phyloP scores from a whole-genome alignment of 2,888 invertebrate species.

The Saturnia pavonia region DNA sequence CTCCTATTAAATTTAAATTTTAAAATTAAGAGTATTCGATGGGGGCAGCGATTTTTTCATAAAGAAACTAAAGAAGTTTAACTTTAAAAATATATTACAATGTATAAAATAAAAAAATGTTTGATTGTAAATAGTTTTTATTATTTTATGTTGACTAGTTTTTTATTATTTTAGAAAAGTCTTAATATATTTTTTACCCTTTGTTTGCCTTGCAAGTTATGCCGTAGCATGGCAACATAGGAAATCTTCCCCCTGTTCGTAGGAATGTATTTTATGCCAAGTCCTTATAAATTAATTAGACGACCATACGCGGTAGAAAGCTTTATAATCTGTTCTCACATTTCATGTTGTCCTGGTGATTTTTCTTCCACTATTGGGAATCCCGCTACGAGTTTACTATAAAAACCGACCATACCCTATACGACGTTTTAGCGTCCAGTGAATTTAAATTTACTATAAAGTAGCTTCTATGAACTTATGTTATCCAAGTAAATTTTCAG shows the following conservation, averaged over 20 bases:
- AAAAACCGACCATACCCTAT: not conserved
- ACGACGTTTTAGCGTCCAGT: not conserved
- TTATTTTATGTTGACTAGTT: no score
- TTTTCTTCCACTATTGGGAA: not conserved
- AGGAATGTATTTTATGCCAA: not conserved
- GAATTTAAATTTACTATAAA: not conserved
- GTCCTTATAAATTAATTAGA: not conserved
- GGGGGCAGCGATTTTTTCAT: no score
- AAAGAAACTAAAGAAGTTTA: no score
- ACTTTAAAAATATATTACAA: no score
- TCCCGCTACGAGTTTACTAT: conserved; percentile 2
- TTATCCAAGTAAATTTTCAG: not conserved
- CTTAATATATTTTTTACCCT: not conserved
- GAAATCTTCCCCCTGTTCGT: not conserved
- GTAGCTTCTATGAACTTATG: not conserved
- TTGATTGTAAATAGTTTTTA: no score
- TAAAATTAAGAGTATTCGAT: no score
- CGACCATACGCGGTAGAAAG: not conserved
- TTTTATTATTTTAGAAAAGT: not conserved
- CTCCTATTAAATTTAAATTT: no score
- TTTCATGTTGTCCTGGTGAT: conserved; percentile 1
- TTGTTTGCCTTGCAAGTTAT: not conserved
- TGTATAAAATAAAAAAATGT: no score
- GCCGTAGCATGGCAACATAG: not conserved
- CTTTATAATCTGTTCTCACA: not conserved